Base-by-base conservation (phyloP, 2,888 invertebrate species). In the Tenthredo amoena region DNA sequence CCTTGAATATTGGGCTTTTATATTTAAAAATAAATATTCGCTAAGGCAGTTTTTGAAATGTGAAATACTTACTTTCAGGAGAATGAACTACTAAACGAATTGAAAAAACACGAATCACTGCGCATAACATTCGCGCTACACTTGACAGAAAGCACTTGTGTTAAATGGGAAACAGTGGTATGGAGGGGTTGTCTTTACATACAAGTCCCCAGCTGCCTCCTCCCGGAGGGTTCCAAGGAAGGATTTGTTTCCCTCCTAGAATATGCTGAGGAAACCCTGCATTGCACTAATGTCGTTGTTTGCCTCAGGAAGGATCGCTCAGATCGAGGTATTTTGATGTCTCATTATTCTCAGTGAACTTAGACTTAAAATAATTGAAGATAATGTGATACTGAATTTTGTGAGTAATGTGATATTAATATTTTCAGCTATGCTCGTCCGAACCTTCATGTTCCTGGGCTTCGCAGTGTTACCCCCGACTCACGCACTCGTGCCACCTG, bases 401-500 rank as follows among this genome's bases (percentile, higher is more conserved):
- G 10, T 21, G 7, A 43, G 9, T 77, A 50, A 77, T 77, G 18
- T 77, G 0, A 50, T 50, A 55, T 50, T 2, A 21, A 21, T 62
- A 84, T 86, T 86, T 93, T 50, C 94, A 96, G 97, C 97, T 84
- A 96, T 97, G 89, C 95, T 99, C 91, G 96, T 99, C 88, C 97
- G 99, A 90, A 98, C 99, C 55, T 99, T 99, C 96, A 98, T 98
- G 97, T 99, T 98, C 94, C 96, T 99, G 95, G 99, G 99, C 87
- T 99, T 99, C 95, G 96, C 96, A 88, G 96, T 97, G 87, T 95
- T 99, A 91, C 96, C 98, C 68, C 98, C 99, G 72, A 97, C 96
- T 89, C 97, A 98, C 88, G 96, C 96, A 85, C 94, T 97, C 92
- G 96, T 97, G 90, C 97, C 97, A 87, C 95, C 96, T 91, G 95